These are phyloP conservation scores for Heliornis fulica DNA, from an alignment of 2,113 vertebrate species.

Conservation along the genomic window DNA sequence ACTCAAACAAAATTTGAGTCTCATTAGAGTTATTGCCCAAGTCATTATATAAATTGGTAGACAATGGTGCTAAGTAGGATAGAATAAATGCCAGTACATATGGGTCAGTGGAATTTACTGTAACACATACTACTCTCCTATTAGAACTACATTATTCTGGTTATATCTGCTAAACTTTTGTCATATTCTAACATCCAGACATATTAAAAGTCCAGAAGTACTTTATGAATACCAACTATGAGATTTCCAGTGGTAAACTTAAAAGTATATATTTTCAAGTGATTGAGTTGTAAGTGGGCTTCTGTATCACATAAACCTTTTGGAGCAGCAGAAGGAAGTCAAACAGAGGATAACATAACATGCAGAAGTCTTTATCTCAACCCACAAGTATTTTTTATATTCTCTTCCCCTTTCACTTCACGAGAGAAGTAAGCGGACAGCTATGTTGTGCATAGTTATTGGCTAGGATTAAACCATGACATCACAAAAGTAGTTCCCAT, in stretches of 20 bases:
- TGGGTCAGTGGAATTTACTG: not conserved
- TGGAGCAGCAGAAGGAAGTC: not conserved
- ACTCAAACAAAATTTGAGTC: not conserved
- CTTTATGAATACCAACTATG: not conserved
- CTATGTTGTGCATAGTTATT: no score
- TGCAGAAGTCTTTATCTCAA: not conserved
- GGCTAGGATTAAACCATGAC: no score
- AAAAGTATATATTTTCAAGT: not conserved
- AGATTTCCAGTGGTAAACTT: not conserved
- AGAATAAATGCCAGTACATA: not conserved
- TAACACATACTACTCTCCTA: not conserved
- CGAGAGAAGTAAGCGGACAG: no score
- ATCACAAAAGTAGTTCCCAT: not conserved
- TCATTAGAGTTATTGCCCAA: not conserved
- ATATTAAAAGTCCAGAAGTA: not conserved
- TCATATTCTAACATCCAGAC: not conserved
- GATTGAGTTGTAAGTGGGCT: not conserved
- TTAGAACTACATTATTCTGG: not conserved
- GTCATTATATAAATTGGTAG: not conserved
- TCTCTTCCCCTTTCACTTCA: no score
- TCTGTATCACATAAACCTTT: not conserved
- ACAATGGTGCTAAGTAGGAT: not conserved
- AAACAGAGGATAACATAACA: not conserved
- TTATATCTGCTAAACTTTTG: not conserved
- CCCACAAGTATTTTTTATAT: no score